These are phyloP conservation scores for Mya arenaria DNA, from an alignment of 1,140 invertebrate genomes.

Conservation along the genomic window DNA sequence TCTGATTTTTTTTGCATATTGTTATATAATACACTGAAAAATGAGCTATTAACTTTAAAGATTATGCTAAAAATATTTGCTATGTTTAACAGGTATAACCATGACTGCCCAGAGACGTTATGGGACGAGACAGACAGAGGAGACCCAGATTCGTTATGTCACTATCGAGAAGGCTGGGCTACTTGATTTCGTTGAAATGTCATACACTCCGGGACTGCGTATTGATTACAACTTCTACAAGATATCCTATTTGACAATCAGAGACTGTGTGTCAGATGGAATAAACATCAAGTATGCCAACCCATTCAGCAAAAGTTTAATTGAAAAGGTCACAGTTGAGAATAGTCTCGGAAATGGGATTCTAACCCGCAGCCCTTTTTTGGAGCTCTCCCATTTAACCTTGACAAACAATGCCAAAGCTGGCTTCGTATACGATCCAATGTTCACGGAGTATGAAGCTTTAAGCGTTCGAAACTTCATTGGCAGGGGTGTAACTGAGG, in stretches of 20 bases:
- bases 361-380: slow-evolving; percentile 68
- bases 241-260: slow-evolving; percentile 80
- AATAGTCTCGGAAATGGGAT: slow-evolving; percentile 77
- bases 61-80: background rate
- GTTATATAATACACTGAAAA: too few relatives aligned
- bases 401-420: slow-evolving; percentile 88
- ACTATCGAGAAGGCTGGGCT: slow-evolving; percentile 87
- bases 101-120: slow-evolving; percentile 69
- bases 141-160: slow-evolving; percentile 69
- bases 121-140: slow-evolving; percentile 45
- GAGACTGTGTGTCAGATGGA: slow-evolving; percentile 85
- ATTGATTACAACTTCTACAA: slow-evolving; percentile 97
- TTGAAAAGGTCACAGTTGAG: slow-evolving; percentile 70
- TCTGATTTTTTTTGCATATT: too few relatives aligned
- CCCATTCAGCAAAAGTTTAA: slow-evolving; percentile 83
- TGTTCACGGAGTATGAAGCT: slow-evolving; percentile 86
- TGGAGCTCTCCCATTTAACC: slow-evolving; percentile 68
- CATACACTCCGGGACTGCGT: slow-evolving; percentile 95
- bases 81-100: slow-evolving; percentile 71
- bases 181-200: slow-evolving; percentile 94
- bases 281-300: slow-evolving; percentile 94
- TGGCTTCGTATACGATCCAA: slow-evolving; percentile 96
- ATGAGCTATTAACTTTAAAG: background rate
- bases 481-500: slow-evolving; percentile 58
- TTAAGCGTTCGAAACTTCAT: slow-evolving; percentile 75